Evolutionary conservation across 2,797 vertebrate species (phyloP).

Genomic region (Peromyscus attwateri): DNA sequence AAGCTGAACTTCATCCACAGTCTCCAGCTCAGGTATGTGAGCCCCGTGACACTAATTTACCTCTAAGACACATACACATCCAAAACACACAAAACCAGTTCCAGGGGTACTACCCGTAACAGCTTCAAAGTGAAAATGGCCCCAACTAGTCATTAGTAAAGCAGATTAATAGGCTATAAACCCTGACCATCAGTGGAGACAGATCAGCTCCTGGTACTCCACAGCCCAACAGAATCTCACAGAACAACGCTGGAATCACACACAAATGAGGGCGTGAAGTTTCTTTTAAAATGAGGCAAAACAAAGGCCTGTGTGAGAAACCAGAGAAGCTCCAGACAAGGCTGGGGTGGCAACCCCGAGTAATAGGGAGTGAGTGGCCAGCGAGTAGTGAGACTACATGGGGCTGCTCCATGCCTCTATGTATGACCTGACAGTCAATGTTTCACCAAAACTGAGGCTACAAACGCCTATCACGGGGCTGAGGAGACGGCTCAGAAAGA

Average conservation of each 20-base stretch:
- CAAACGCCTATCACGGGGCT: not conserved
- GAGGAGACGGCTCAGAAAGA: not conserved
- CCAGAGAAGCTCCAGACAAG: not conserved
- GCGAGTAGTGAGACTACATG: not conserved
- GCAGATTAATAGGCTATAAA: not conserved
- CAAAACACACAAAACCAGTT: not conserved
- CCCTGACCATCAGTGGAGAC: not conserved
- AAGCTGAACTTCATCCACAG: not conserved
- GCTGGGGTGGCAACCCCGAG: not conserved
- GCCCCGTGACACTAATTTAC: not conserved
- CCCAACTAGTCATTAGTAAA: not conserved
- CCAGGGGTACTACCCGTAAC: not conserved
- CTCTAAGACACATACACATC: not conserved
- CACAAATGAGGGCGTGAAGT: not conserved
- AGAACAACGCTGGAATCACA: not conserved
- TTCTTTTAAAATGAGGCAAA: not conserved
- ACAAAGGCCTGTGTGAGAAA: not conserved
- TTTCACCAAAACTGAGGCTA: not conserved
- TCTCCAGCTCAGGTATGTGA: not conserved
- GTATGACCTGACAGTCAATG: not conserved
- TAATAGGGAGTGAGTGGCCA: not conserved
- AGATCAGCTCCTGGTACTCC: not conserved
- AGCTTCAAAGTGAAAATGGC: too few species aligned
- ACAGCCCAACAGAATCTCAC: not conserved
- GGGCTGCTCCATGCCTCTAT: not conserved